Evolutionary conservation across 2,113 vertebrate species (phyloP), one percentile per base, ranked within the genome.

Genomic region (Oncorhynchus masou): DNA sequence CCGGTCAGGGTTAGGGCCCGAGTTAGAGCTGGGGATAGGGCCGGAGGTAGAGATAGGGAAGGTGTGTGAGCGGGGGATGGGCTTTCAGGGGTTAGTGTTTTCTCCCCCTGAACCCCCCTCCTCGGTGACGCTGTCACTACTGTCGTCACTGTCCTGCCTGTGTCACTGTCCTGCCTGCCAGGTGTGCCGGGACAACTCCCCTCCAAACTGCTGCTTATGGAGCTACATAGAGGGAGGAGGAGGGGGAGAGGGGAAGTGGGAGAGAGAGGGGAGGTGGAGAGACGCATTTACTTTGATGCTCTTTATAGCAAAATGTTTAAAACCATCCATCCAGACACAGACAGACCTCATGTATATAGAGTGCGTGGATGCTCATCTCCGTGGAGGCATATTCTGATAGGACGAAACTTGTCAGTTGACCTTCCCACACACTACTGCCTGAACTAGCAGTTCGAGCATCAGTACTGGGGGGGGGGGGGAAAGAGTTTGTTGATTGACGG

Each of bases 361-460:
- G 92, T 2, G 97, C 97, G 0, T 99, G 98, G 74, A 99, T 94
- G 89, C 98, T 99, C 97, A 99, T 99, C 89, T 99, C 97, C 0
- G 96, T 99, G 68, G 97, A 98, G 9, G 98, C 97, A 0, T 97
- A 99, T 82, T 99, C 98, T 0, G 97, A 99, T 64, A 99, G 91
- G 81, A 98, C 93, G 89, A 97, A 88, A 91, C 97, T 99, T 87
- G 96, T 96, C 29, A 98, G 91, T 64, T 98, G 97, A 70, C 96
- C 96, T 87, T 99, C 97, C 97, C 97, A 99, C 13, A 94, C 95
- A 0, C 97, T 99, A 92, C 97, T 99, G 64, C 97, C 96, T 0
- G 96, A 97, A 85, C 97, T 99, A 87, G 95, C 91, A 0, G 95
- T 98, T 73, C 94, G 93, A 4, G 96, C 95, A 49, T 98, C 97